These are phyloP conservation scores for Rhegmatorhina hoffmannsi DNA, from an alignment of 2,113 vertebrate species.

Conservation along the genomic window DNA sequence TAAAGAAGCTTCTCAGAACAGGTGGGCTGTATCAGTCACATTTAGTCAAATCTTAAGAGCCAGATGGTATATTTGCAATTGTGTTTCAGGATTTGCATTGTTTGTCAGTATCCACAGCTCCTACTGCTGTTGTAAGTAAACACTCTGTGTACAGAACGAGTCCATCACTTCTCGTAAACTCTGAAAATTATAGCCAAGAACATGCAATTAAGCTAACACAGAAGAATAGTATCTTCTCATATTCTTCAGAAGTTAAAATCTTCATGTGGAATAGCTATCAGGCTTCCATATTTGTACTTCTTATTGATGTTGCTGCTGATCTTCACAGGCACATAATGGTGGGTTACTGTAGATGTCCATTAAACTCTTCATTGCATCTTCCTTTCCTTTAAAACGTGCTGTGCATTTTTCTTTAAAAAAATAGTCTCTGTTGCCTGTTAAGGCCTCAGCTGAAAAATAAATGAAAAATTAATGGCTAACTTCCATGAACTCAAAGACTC, in stretches of 20 bases:
- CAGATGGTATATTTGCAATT: not conserved
- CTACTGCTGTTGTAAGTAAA: not conserved
- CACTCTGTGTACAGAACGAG: not conserved
- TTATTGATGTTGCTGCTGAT: not conserved
- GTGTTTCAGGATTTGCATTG: not conserved
- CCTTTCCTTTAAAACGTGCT: not conserved
- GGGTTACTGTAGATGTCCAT: not conserved
- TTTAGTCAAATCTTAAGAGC: not conserved
- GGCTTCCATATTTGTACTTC: not conserved
- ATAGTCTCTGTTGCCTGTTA: not conserved
- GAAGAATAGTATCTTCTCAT: not conserved
- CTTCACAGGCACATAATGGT: accelerated
- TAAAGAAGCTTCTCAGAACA: not conserved
- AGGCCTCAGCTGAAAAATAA: not conserved
- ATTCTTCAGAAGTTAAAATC: not conserved
- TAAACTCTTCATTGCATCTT: not conserved
- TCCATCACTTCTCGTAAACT: not conserved
- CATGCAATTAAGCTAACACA: not conserved
- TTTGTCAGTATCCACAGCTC: not conserved
- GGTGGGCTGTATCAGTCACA: not conserved
- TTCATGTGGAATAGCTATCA: not conserved
- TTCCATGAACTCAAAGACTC: not conserved
- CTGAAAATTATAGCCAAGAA: not conserved
- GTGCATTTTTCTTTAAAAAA: not conserved
- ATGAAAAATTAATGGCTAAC: not conserved